A percentile compares a stretch with the other conserved stretches of the same genome.
Evolutionary conservation across 2,888 invertebrate genomes (phyloP).

Genomic region (Watsonalla binaria): DNA sequence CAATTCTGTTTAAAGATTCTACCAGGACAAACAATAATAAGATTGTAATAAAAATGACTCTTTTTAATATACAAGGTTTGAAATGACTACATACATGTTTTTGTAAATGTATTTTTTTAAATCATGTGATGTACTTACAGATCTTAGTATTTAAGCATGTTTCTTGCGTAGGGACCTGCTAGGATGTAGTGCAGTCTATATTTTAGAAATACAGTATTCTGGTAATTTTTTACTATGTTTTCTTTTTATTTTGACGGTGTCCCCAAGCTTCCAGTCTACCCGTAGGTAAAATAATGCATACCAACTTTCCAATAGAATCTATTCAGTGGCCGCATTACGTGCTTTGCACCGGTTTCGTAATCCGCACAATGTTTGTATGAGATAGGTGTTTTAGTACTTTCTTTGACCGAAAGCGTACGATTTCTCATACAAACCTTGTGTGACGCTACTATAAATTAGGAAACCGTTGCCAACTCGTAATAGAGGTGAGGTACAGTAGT

Average conservation of each 20-base stretch:
- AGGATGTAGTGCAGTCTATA: constrained; percentile 33
- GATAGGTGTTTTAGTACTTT: too few relatives aligned
- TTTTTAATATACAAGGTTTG: constrained; percentile 35
- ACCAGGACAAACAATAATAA: too few relatives aligned
- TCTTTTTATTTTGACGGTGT: constrained; percentile 13
- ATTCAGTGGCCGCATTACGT: too few relatives aligned
- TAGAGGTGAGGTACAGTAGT: constrained; percentile 18
- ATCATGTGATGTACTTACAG: constrained; percentile 58
- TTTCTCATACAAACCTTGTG: not conserved
- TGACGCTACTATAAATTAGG: constrained; percentile 8
- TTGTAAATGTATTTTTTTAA: constrained; percentile 23
- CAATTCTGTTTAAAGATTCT: too few relatives aligned
- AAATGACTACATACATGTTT: constrained; percentile 32
- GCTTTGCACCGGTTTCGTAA: too few relatives aligned
- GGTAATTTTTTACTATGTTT: constrained; percentile 24
- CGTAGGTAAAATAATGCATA: not conserved
- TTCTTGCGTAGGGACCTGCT: constrained; percentile 68
- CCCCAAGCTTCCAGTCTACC: constrained; percentile 1
- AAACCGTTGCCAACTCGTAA: not conserved
- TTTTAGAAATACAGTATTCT: constrained; percentile 71
- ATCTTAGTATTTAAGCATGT: constrained; percentile 49
- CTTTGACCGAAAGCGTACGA: not conserved
- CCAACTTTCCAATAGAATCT: not conserved
- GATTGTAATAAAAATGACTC: constrained; percentile 18
- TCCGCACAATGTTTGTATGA: too few relatives aligned